These are phyloP conservation scores for Elephas maximus DNA, from an alignment of 2,113 vertebrate genomes.

Conservation along the genomic window DNA sequence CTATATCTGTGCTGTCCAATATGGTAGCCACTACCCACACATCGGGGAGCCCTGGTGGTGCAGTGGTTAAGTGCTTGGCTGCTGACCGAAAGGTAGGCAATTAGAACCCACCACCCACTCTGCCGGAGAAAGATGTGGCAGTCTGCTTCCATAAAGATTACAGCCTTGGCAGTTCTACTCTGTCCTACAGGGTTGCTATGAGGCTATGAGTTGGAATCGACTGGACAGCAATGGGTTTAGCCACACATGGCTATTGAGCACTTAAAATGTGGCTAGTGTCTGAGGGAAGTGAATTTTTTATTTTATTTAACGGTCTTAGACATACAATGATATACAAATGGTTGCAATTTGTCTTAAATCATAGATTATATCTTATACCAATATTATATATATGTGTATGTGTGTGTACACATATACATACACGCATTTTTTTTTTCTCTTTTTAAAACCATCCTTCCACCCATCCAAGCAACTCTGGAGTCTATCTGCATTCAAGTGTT, in stretches of 20 bases:
- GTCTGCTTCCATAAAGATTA: neutral
- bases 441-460: neutral
- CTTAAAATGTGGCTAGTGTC: neutral
- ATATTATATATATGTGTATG: neutral
- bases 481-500: neutral
- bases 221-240: neutral
- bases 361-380: neutral
- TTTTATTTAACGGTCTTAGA: neutral
- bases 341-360: neutral
- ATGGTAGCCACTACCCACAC: neutral
- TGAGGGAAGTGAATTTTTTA: neutral
- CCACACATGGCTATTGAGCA: neutral
- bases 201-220: neutral
- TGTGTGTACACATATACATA: too few relatives aligned
- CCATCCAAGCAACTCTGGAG: neutral
- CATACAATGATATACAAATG: neutral
- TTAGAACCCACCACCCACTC: neutral
- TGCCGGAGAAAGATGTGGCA: neutral
- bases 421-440: neutral
- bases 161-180: neutral
- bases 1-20: neutral
- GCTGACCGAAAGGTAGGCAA: neutral
- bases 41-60: neutral
- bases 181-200: neutral
- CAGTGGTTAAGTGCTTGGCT: neutral